Conservation (phyloP, 2,888 invertebrate genomes). For the Malthinus seriepunctatus region DNA sequence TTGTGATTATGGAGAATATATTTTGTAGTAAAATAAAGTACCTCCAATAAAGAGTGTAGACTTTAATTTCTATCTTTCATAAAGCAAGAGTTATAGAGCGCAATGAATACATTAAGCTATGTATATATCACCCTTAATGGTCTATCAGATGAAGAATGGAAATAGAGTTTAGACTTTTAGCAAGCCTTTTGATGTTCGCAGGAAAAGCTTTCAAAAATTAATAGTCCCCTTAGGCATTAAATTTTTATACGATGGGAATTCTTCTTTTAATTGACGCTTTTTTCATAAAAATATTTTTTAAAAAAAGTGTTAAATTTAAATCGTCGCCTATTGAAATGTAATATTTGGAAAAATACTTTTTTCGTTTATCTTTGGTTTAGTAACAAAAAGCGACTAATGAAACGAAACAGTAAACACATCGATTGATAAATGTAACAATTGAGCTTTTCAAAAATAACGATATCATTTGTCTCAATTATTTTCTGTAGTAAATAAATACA, state of each 20-base stretch:
- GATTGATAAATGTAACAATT: no score
- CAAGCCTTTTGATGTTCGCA: constrained; percentile 18
- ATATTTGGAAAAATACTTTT: no score
- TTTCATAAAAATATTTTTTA: neutral
- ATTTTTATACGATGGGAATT: constrained; percentile 6
- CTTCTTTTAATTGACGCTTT: constrained; percentile 12
- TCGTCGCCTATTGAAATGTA: neutral
- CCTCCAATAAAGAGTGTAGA: constrained; percentile 20
- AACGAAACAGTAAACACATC: no score
- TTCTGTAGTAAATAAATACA: no score
- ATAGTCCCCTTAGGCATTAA: constrained; percentile 16
- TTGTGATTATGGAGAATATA: constrained; percentile 8
- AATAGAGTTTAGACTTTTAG: constrained; percentile 22
- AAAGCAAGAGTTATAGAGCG: constrained; percentile 28
- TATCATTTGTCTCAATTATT: no score
- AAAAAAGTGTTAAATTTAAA: neutral
- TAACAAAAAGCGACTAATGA: no score
- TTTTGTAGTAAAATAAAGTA: constrained; percentile 13
- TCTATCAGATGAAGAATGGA: constrained; percentile 39
- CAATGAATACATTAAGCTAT: constrained; percentile 38
- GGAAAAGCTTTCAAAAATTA: constrained; percentile 19
- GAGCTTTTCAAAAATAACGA: no score
- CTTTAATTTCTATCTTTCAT: constrained; percentile 33
- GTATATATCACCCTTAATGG: constrained; percentile 38
- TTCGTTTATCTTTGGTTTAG: no score